These are phyloP conservation scores for Xylophagus ater DNA, from an alignment of 2,888 invertebrate genomes.

Conservation along the genomic window DNA sequence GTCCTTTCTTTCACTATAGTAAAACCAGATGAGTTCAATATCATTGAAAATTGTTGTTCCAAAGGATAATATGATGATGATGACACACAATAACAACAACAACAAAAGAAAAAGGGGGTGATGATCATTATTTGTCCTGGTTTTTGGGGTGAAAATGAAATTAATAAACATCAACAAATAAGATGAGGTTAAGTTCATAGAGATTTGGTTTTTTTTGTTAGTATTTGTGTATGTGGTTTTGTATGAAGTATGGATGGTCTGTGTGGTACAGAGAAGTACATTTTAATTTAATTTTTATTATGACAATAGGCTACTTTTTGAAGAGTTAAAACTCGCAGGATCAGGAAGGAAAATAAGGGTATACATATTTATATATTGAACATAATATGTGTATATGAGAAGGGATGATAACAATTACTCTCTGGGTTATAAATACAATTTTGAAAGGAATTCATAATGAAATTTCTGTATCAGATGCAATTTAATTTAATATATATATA, in stretches of 20 bases:
- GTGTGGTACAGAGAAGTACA: conserved; percentile 12
- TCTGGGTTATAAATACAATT: conserved; percentile 14
- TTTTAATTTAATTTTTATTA: conserved; percentile 25
- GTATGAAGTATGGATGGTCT: conserved; percentile 11
- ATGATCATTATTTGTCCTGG: conserved; percentile 1
- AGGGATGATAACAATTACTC: too few relatives aligned
- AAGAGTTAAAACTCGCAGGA: conserved; percentile 3
- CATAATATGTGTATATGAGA: too few relatives aligned
- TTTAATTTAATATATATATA: conserved; percentile 40
- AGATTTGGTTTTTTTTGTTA: not conserved
- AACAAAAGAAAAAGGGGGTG: conserved; percentile 6
- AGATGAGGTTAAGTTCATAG: too few relatives aligned
- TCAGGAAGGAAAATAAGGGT: conserved; percentile 4
- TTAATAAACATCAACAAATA: conserved; percentile 15
- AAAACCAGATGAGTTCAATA: too few relatives aligned
- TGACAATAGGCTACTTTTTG: conserved; percentile 20
- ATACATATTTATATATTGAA: too few relatives aligned
- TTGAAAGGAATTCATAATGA: conserved; percentile 8
- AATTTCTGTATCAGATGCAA: conserved; percentile 33
- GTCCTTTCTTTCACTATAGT: conserved; percentile 16
- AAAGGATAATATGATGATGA: too few relatives aligned
- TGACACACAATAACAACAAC: not conserved
- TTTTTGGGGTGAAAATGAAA: conserved; percentile 14
- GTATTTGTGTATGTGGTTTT: conserved; percentile 5
- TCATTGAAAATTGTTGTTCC: too few relatives aligned